A percentile compares a stretch with the other conserved stretches of the same genome.
phyloP scores from a whole-genome alignment of 2,113 vertebrate genomes.

The Pseudonaja textilis region DNA sequence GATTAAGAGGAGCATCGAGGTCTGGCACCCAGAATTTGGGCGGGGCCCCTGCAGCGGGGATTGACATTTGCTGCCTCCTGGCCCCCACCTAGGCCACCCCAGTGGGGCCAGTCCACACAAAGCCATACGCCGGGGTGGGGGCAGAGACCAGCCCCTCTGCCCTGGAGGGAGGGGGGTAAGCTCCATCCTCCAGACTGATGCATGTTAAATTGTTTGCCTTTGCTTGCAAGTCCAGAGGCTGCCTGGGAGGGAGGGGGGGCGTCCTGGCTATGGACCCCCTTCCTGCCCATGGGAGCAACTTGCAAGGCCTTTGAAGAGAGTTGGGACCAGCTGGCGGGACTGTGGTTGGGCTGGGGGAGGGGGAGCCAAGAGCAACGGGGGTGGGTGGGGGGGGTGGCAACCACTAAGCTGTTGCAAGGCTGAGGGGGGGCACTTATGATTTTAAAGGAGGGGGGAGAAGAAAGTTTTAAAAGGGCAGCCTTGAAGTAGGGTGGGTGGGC shows the following conservation, averaged over 20 bases:
- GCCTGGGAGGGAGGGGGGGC: neutral
- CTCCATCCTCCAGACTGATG: neutral
- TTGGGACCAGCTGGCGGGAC: neutral
- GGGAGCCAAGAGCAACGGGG: neutral
- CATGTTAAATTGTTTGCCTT: neutral
- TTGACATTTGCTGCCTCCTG: neutral
- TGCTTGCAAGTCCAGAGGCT: neutral
- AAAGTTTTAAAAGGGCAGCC: neutral
- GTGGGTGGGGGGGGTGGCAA: neutral
- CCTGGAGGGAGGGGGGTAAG: neutral
- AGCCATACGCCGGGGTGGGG: constrained; percentile 57
- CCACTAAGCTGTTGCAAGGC: neutral
- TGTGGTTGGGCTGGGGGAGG: neutral
- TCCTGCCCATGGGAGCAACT: neutral
- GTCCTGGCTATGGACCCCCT: neutral
- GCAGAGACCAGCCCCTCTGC: constrained; percentile 1
- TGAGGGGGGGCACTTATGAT: neutral
- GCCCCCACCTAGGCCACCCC: constrained; percentile 28
- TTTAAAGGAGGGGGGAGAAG: neutral
- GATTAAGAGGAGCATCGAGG: neutral
- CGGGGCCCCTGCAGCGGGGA: neutral
- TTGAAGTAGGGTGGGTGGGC: neutral
- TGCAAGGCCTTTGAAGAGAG: neutral
- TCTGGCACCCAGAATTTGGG: neutral
- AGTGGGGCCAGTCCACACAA: constrained; percentile 50